Evolutionary conservation across 2,888 invertebrate genomes (phyloP).

Genomic region (Lutraria lutraria): DNA sequence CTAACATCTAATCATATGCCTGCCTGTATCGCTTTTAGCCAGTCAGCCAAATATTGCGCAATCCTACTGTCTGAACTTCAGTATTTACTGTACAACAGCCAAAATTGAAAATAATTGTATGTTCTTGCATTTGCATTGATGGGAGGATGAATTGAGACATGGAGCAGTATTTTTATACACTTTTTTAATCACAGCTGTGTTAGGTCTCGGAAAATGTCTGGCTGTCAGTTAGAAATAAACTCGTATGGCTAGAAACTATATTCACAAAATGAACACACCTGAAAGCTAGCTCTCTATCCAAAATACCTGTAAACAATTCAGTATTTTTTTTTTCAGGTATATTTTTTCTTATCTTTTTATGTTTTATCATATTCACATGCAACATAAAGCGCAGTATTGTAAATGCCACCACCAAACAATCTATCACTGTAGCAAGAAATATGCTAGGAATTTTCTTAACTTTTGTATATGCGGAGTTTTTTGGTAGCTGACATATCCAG

Average conservation of each 20-base stretch:
- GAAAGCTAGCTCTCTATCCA: not conserved
- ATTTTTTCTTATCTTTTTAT: not conserved
- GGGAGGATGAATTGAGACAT: not conserved
- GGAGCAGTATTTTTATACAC: not conserved
- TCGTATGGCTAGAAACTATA: not conserved
- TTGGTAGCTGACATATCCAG: not conserved
- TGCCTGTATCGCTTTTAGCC: constrained; percentile 36
- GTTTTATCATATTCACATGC: constrained; percentile 28
- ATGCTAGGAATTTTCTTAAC: constrained; percentile 29
- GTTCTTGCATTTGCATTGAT: constrained; percentile 11
- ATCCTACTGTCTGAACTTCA: constrained; percentile 23
- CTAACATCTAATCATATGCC: constrained; percentile 41
- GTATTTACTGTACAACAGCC: constrained; percentile 35
- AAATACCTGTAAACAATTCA: constrained; percentile 17
- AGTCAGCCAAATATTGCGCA: constrained; percentile 42
- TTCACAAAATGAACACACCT: constrained; percentile 18
- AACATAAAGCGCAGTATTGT: constrained; percentile 26
- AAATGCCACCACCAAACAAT: constrained; percentile 30
- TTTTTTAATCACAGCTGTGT: constrained; percentile 18
- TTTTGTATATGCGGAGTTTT: not conserved
- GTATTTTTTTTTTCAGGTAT: not conserved
- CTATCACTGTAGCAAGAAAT: constrained; percentile 12
- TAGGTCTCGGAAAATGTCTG: not conserved
- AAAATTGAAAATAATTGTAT: constrained; percentile 13
- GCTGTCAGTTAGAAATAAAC: constrained; percentile 20